Percentiles rank a stretch among this genome's conserved stretches.
These are phyloP conservation scores for Karalla daura DNA, from an alignment of 2,797 vertebrate genomes.

Conservation along the genomic window DNA sequence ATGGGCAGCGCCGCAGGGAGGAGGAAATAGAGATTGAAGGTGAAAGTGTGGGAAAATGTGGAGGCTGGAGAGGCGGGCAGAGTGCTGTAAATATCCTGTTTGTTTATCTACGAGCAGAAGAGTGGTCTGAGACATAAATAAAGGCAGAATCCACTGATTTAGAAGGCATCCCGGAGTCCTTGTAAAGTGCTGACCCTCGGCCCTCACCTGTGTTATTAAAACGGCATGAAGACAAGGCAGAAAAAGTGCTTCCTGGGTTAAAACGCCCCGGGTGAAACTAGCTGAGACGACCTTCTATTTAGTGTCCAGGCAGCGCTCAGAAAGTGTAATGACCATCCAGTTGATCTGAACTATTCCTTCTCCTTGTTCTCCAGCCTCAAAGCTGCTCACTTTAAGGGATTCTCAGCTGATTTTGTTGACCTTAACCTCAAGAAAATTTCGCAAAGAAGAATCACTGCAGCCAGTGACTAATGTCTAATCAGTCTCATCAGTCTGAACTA, in stretches of 20 bases:
- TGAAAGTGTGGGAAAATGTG: conserved; percentile 31
- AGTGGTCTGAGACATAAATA: too few species aligned
- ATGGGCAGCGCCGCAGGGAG: conserved; percentile 12
- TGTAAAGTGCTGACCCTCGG: too few species aligned
- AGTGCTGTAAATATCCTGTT: too few species aligned
- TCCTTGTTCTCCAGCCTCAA: too few species aligned
- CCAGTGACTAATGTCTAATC: conserved; percentile 12
- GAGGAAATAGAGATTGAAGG: conserved; percentile 32
- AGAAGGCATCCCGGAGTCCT: too few species aligned
- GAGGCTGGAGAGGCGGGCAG: conserved; percentile 1
- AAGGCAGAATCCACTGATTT: too few species aligned
- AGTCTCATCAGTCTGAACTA: background rate
- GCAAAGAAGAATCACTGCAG: conserved; percentile 12
- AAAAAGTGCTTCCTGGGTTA: too few species aligned
- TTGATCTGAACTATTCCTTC: conserved; percentile 31
- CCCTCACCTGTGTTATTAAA: too few species aligned
- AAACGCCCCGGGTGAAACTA: too few species aligned
- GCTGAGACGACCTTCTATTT: too few species aligned
- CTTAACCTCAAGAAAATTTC: conserved; percentile 7
- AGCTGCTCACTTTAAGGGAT: conserved; percentile 14
- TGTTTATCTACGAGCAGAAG: too few species aligned
- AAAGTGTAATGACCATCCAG: conserved; percentile 46
- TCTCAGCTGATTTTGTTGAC: conserved; percentile 18
- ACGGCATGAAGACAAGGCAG: too few species aligned
- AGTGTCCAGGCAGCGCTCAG: conserved; percentile 38